Percentiles rank a stretch among this genome's conserved stretches.
These are phyloP conservation scores for Chiloscyllium punctatum DNA, from an alignment of 2,797 vertebrate genomes.

Conservation along the genomic window DNA sequence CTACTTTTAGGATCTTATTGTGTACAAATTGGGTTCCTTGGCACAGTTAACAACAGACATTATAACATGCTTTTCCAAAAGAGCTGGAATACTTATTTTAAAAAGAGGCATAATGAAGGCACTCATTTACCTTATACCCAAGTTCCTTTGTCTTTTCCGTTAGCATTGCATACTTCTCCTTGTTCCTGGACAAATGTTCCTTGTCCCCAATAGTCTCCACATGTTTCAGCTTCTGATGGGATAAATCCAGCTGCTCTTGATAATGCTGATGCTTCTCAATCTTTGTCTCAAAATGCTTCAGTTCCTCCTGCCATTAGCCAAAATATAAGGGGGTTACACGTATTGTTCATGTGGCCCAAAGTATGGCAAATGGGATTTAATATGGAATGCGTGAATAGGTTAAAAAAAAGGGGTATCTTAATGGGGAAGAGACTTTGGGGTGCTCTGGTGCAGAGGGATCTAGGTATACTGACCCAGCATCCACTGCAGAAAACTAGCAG, in stretches of 20 bases:
- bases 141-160: conserved; percentile 86
- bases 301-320: conserved; percentile 71
- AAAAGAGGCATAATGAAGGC: not conserved
- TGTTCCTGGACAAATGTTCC: conserved; percentile 79
- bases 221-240: conserved; percentile 86
- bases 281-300: conserved; percentile 90
- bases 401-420: no score
- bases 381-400: no score
- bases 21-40: not conserved
- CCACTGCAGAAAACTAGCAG: no score
- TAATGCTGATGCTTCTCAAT: conserved; percentile 95
- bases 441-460: no score
- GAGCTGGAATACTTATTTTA: not conserved
- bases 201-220: conserved; percentile 74
- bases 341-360: no score
- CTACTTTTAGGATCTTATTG: not conserved
- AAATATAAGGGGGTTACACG: conserved; percentile 27
- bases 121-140: conserved; percentile 77
- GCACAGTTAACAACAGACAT: not conserved
- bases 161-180: conserved; percentile 75
- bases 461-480: no score
- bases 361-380: no score
- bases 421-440: no score
- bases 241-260: conserved; percentile 88
- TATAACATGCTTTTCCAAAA: not conserved